These are phyloP conservation scores for Tychaedon coryphoeus DNA, from an alignment of 2,113 vertebrate species.

Conservation along the genomic window DNA sequence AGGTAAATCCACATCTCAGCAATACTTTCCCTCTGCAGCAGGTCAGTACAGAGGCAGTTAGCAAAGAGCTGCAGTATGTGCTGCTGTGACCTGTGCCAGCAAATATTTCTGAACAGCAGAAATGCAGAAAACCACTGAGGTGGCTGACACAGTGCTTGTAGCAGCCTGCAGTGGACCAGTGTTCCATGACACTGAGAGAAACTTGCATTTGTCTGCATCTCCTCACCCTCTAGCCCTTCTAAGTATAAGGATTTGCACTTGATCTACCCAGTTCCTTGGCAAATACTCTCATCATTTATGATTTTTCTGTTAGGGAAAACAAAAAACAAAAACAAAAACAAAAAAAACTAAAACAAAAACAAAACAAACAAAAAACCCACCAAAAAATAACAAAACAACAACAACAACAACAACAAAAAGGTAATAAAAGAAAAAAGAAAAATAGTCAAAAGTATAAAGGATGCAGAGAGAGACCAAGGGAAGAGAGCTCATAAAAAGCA, in stretches of 20 bases:
- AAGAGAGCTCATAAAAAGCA: neutral
- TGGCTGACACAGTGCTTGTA: neutral
- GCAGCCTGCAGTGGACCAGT: neutral
- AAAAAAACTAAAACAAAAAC: too few species aligned
- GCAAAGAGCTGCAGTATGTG: neutral
- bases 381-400: too few species aligned
- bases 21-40: neutral
- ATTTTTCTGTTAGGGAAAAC: neutral
- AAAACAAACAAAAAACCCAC: too few species aligned
- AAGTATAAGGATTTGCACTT: neutral
- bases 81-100: neutral
- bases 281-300: neutral
- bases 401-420: too few species aligned
- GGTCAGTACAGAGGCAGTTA: neutral
- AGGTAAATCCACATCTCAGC: neutral
- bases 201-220: neutral
- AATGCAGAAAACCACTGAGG: neutral
- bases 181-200: neutral
- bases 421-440: rapidly evolving
- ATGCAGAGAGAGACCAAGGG: neutral
- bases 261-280: neutral
- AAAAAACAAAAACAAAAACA: too few species aligned
- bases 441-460: neutral
- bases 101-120: neutral
- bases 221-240: neutral